Evolutionary conservation across 2,888 invertebrate species (phyloP).

Genomic region (Carterocephalus palaemon): DNA sequence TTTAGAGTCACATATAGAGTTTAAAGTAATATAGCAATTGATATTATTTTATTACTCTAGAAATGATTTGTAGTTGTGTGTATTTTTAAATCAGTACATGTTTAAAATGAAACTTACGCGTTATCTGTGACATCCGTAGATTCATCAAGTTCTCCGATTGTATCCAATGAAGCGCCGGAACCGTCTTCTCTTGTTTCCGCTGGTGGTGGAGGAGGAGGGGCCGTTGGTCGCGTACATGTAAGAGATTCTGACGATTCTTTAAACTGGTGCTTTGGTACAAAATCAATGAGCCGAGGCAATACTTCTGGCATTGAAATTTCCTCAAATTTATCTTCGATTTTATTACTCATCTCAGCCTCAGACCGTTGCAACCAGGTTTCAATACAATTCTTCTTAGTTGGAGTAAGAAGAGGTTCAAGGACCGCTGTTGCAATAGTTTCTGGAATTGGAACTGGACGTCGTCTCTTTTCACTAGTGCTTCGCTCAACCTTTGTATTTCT

Average conservation of each 20-base stretch:
- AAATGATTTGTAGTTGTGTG: too few species aligned
- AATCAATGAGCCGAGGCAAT: slow-evolving; percentile 84
- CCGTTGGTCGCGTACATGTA: slow-evolving; percentile 54
- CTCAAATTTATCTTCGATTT: slow-evolving; percentile 59
- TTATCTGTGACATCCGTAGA: slow-evolving; percentile 67
- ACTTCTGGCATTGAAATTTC: slow-evolving; percentile 63
- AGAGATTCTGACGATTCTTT: slow-evolving; percentile 49
- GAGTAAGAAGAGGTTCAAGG: slow-evolving; percentile 61
- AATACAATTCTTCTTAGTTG: slow-evolving; percentile 72
- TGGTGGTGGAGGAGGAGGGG: slow-evolving; percentile 64
- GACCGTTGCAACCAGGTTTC: slow-evolving; percentile 73
- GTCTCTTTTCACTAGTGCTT: slow-evolving; percentile 61
- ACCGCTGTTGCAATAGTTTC: slow-evolving; percentile 49
- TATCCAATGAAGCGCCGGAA: slow-evolving; percentile 81
- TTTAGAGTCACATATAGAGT: too few species aligned
- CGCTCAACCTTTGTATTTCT: slow-evolving; percentile 73
- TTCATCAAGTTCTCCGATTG: slow-evolving; percentile 85
- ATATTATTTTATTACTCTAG: too few species aligned
- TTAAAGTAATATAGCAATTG: too few species aligned
- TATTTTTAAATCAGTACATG: too few species aligned
- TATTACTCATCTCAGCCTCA: slow-evolving; percentile 71
- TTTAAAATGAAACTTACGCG: slow-evolving; percentile 57
- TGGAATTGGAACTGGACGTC: slow-evolving; percentile 54
- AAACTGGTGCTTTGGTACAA: slow-evolving; percentile 81
- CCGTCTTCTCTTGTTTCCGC: slow-evolving; percentile 75